Evolutionary conservation across 2,797 vertebrate species (phyloP).

Genomic region (Lagodon rhomboides): DNA sequence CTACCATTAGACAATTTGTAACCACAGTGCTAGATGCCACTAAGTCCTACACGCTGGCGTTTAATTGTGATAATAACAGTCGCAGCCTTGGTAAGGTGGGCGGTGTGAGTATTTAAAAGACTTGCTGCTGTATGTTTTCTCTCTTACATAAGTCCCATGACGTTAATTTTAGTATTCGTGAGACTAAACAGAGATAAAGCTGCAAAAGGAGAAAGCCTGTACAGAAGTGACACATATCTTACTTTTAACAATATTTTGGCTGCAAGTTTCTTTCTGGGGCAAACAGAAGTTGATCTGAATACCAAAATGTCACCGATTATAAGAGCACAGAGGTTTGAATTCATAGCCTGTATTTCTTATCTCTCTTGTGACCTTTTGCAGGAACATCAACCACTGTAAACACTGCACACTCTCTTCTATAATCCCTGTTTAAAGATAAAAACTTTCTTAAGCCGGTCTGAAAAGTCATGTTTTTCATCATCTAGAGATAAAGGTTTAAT

Average conservation of each 20-base stretch:
- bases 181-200: slow-evolving; percentile 3
- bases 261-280: background rate
- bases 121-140: no score
- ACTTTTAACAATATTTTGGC: slow-evolving; percentile 13
- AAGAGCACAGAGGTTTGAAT: background rate
- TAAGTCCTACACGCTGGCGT: no score
- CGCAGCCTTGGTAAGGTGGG: background rate
- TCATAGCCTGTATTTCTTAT: slow-evolving; percentile 1
- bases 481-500: background rate
- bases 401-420: background rate
- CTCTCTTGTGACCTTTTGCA: slow-evolving; percentile 17
- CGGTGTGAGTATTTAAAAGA: background rate
- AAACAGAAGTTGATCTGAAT: background rate
- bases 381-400: background rate
- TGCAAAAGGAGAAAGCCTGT: background rate
- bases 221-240: background rate
- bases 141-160: background rate
- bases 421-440: background rate
- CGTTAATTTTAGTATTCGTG: background rate
- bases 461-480: slow-evolving; percentile 9
- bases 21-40: no score
- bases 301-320: background rate
- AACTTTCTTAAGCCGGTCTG: background rate
- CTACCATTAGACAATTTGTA: no score
- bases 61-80: no score